Evolutionary conservation across 2,113 vertebrate species (phyloP), one percentile per base, ranked within the genome.

Genomic region (Oryzias javanicus): DNA sequence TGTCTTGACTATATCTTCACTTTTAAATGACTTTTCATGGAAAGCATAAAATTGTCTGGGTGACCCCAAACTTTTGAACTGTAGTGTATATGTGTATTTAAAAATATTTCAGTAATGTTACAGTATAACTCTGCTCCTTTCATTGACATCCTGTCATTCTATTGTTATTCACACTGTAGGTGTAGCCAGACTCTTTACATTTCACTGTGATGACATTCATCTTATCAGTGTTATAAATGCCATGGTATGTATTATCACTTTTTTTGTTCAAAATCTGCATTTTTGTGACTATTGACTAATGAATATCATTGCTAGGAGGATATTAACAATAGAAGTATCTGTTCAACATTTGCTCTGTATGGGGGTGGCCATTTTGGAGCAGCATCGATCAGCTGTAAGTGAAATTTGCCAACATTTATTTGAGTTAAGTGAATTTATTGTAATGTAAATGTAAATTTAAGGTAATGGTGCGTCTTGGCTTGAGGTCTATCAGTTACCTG

Each of bases 381-480:
- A 52, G 79, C 92, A 15, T 87, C 92, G 45, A 64, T 97, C 45
- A 92, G 93, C 86, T 94, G 95, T 92, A 89, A 94, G 92, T 76
- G 16, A 46, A 19, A 61, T 5, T 24, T 12, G 0, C 20, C 53
- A 18, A 27, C 41, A 56, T 13, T 27, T 57, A 27, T 8, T 14
- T 40, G 4, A 54, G 15, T 68, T 78, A 63, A 0, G 0, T 22
- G 6, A 55, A 16, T 70, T 77, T 0, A 0, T 20, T 10, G 19
- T n/a, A 12, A 2, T 35, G 1, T 35, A 35, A 35, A 35, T 35
- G 1, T 35, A n/a, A n/a, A 19, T 78, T 58, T 84, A 81, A 98
- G 95, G 92, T 52, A 88, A 67, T 1, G 88, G 82, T 16, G 86
- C 83, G 6, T 40, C 80, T 73, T 94, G 92, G 90, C 91, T 98